phyloP scores from a whole-genome alignment of 1,140 invertebrate genomes.

The Drosophila triauraria region DNA sequence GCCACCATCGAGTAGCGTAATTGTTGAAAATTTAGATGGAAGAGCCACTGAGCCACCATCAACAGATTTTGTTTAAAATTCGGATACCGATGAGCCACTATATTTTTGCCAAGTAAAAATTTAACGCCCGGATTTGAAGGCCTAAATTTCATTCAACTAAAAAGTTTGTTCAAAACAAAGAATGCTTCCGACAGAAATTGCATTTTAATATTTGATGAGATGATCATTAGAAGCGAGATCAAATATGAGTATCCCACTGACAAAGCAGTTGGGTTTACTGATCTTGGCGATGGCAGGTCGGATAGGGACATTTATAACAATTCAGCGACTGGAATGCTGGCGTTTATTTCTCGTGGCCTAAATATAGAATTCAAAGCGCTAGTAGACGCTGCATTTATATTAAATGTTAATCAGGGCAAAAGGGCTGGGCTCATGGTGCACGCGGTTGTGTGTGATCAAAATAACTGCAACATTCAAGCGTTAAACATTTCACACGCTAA shows the following conservation, averaged over 20 bases:
- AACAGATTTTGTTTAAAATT: too few relatives aligned
- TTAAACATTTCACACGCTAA: neutral
- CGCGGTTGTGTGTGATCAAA: slow-evolving; percentile 1
- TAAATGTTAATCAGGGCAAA: neutral
- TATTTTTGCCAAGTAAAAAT: too few relatives aligned
- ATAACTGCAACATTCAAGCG: neutral
- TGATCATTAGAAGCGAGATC: too few relatives aligned
- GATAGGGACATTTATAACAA: neutral
- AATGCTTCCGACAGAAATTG: neutral
- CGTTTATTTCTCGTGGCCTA: neutral
- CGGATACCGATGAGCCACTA: too few relatives aligned
- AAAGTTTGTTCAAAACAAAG: neutral
- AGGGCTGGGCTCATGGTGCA: neutral
- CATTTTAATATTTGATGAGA: too few relatives aligned
- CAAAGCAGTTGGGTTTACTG: too few relatives aligned
- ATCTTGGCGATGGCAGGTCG: too few relatives aligned
- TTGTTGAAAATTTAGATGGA: too few relatives aligned
- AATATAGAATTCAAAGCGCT: neutral
- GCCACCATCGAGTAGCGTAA: too few relatives aligned
- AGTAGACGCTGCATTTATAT: neutral
- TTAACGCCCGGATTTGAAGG: neutral
- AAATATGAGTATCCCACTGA: too few relatives aligned
- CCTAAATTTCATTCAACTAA: neutral
- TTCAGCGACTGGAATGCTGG: neutral
- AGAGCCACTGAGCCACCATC: too few relatives aligned